These are phyloP conservation scores for Prietella phreatophila DNA, from an alignment of 2,113 vertebrate genomes.

Conservation along the genomic window DNA sequence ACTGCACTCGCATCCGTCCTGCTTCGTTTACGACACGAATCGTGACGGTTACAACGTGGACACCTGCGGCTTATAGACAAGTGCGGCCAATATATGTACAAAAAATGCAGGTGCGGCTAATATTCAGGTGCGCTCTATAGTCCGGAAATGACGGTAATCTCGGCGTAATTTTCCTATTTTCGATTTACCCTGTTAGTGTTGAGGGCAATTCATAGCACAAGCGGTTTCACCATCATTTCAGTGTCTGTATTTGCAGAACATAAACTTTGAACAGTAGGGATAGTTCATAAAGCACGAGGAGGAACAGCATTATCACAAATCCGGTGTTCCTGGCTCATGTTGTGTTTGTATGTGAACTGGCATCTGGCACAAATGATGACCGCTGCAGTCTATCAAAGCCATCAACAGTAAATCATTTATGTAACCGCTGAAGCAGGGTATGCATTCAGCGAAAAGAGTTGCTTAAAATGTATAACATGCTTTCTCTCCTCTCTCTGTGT, in stretches of 20 bases:
- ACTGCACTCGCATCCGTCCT: no score
- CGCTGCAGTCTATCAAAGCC: not conserved
- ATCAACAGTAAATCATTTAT: not conserved
- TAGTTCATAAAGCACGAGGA: not conserved
- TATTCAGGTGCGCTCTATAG: no score
- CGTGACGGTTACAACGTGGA: no score
- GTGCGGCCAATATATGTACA: no score
- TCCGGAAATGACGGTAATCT: no score
- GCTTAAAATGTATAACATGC: not conserved
- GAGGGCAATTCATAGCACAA: not conserved
- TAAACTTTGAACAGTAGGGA: not conserved
- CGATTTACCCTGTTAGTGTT: not conserved
- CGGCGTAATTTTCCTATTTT: not conserved
- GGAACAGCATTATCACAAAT: not conserved
- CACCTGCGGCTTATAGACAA: no score
- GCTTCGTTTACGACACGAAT: no score
- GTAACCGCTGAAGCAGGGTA: not conserved
- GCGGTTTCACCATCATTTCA: not conserved
- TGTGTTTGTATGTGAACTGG: not conserved
- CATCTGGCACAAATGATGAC: not conserved
- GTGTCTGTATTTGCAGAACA: not conserved
- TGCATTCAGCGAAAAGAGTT: not conserved
- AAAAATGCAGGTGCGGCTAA: no score
- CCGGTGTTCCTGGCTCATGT: not conserved
- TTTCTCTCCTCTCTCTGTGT: slow-evolving; percentile 25